Percentiles rank a stretch among this genome's conserved stretches.
Evolutionary conservation across 2,888 invertebrate genomes (phyloP).

Genomic region (Steinernema scapterisci): DNA sequence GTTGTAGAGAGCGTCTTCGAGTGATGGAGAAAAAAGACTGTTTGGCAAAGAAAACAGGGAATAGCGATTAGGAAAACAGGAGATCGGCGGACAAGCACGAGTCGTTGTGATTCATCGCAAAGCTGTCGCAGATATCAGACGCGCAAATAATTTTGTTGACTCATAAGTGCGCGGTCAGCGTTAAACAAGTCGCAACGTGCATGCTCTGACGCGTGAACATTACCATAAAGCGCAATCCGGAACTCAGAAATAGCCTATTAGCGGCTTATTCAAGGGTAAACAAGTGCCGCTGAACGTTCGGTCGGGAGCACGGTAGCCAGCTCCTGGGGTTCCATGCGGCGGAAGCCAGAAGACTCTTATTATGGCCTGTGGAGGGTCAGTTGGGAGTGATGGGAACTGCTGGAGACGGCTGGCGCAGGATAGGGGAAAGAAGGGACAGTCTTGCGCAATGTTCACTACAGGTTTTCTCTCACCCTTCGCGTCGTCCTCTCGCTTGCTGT

Average conservation of each 20-base stretch:
- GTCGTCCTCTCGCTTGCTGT: conserved; percentile 18
- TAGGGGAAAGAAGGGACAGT: conserved; percentile 12
- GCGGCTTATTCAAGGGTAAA: neutral
- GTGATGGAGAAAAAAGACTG: no score
- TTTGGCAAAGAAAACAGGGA: neutral
- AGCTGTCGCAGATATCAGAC: conserved; percentile 2
- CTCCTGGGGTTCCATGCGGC: neutral
- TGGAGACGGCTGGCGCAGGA: neutral
- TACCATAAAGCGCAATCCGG: neutral
- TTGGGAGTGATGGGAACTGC: neutral
- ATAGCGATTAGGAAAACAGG: neutral
- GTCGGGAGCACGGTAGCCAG: neutral
- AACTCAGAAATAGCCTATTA: neutral
- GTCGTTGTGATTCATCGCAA: neutral
- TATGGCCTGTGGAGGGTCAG: conserved; percentile 5
- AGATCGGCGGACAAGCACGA: neutral
- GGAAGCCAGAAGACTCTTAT: neutral
- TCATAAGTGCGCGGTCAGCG: conserved; percentile 12
- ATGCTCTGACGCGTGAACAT: neutral
- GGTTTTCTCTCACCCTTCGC: conserved; percentile 19
- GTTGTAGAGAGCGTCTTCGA: no score
- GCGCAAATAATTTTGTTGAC: neutral
- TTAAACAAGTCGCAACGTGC: neutral
- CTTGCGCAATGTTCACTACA: conserved; percentile 30
- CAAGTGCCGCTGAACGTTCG: neutral